Evolutionary conservation across 2,113 vertebrate genomes (phyloP).

Genomic region (Promerops cafer): DNA sequence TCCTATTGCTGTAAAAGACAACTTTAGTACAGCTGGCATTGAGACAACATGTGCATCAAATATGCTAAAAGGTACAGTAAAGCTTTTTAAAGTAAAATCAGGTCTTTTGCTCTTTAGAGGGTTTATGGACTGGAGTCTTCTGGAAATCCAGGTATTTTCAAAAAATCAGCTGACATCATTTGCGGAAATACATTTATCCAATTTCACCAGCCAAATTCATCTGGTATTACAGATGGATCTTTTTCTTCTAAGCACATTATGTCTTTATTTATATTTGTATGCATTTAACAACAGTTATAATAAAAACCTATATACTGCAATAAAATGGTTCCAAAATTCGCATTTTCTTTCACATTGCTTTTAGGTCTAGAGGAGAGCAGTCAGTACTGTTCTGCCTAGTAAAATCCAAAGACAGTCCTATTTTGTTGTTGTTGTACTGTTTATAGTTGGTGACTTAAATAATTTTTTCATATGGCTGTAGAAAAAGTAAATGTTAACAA

Average conservation of each 20-base stretch:
- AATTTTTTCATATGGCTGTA: neutral
- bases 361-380: neutral
- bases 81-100: neutral
- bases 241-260: neutral
- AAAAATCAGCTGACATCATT: neutral
- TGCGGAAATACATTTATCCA: neutral
- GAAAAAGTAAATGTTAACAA: neutral
- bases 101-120: neutral
- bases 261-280: neutral
- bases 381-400: neutral
- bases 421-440: neutral
- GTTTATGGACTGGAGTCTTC: neutral
- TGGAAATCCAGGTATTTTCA: neutral
- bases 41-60: conserved; percentile 92
- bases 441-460: neutral
- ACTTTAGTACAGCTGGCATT: conserved; percentile 87
- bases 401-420: neutral
- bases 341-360: neutral
- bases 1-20: conserved; percentile 94
- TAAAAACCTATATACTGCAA: neutral
- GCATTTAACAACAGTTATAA: neutral
- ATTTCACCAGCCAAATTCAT: neutral
- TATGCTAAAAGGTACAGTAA: conserved; percentile 87
- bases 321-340: neutral
- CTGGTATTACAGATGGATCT: neutral